Evolutionary conservation across 2,113 vertebrate genomes (phyloP), one percentile per base, ranked within the genome.

Genomic region (Oceanodroma tethys): DNA sequence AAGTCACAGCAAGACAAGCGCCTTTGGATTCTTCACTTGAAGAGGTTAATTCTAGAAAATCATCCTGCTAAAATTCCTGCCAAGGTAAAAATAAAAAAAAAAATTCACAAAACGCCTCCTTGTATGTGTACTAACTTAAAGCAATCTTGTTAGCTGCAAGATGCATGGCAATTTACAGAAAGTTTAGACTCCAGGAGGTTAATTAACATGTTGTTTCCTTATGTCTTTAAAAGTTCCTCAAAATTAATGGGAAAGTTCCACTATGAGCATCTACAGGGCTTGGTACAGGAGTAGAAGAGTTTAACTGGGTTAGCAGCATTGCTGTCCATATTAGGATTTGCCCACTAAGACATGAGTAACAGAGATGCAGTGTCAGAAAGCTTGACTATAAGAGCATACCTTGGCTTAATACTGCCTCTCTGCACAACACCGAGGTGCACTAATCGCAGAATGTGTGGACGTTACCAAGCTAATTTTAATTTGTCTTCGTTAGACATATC

Each of bases 21-120:
- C 90, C 99, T 99, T 85, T 99, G 99, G 99, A 99, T 99, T 96
- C 98, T 99, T 90, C 99, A 99, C 95, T 98, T 99, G 92, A 99
- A 99, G 96, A 99, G 99, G 53, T 98, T 99, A 86, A 99, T 99
- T 97, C 98, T 99, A 90, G 99, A 99, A 98, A 99, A 99, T 94
- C 99, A 99, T 47, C 99, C 99, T 3, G 99, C 99, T 59, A 99
- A 99, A 98, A 99, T 99, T 95, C 99, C 99, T 50, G 99, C 99
- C 52, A 99, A 99, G 99, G 99, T 99, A 92, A 98, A 97, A 84
- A 43, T 62, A 25, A 5, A 45, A 19, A 47, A 29, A 58, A 65
- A 48, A 42, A 6, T 21, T 11, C 58, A n/a, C 22, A 60, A 42
- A 42, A 30, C 9, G 14, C 7, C 16, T 48, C 27, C 42, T 70